These are phyloP conservation scores for Thalassarche chlororhynchos DNA, from an alignment of 2,113 vertebrate species.

Conservation along the genomic window DNA sequence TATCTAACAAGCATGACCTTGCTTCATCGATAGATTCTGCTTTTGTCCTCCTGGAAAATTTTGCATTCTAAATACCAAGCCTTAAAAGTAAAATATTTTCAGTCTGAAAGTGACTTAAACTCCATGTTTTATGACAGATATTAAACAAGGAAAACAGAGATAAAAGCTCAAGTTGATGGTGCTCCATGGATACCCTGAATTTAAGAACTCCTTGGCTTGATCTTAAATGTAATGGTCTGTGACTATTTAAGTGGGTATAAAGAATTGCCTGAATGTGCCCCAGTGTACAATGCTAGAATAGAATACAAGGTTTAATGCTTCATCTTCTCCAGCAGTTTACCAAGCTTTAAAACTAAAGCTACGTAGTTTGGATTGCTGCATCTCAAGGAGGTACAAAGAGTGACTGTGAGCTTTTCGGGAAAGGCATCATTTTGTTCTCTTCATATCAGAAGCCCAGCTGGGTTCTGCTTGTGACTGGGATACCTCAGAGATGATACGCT, in stretches of 20 bases:
- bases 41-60: not conserved
- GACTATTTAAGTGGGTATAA: not conserved
- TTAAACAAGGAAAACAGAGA: not conserved
- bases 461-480: not conserved
- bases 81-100: not conserved
- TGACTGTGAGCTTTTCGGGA: not conserved
- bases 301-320: not conserved
- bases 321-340: not conserved
- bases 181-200: not conserved
- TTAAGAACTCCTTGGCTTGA: not conserved
- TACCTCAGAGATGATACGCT: fast-evolving
- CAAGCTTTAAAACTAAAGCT: no score
- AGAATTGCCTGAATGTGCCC: not conserved
- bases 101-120: not conserved
- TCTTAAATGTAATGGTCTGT: fast-evolving
- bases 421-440: fast-evolving
- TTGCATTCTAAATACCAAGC: not conserved
- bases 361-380: not conserved
- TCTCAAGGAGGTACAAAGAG: not conserved
- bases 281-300: no score
- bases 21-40: not conserved
- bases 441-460: not conserved
- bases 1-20: not conserved
- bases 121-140: not conserved
- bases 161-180: not conserved